Base-by-base conservation (phyloP, 2,888 invertebrate genomes). In the Epinotia ramella region DNA sequence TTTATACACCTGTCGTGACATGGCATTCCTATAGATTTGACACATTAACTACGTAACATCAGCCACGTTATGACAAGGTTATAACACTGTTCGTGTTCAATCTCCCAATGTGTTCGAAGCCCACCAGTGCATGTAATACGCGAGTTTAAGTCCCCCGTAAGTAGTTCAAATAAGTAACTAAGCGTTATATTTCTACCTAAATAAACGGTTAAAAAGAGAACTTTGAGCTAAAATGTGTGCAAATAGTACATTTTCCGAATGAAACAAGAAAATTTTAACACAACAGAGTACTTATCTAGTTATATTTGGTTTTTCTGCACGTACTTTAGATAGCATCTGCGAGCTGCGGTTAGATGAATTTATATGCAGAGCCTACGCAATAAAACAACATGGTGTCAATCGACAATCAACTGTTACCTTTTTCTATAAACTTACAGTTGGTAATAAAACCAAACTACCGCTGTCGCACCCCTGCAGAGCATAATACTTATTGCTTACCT, bases 401-500 rank as follows among this genome's bases (percentile, higher is more conserved):
- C 66, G 70, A 75, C 75, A 71, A 72, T 67, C 57, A 71, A 71
- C 57, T 44, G 40, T 24, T 62, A 16, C 28, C 44, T 71, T 76
- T 72, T 76, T 76, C 59, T 67, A 44, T 44, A n/a, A 62, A 75
- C 59, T 18, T 59, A 76, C 76, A 72, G 72, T 57, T 75, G 76
- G 49, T 53, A 65, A 60, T 67, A 76, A 72, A 72, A 76, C 66
- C 46, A 60, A 67, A 66, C 71, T 49, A 33, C 40, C 18, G 53
- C 53, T 67, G 63, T 67, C 67, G 62, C 46, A 57, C 76, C 67
- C 76, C 76, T 67, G 62, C 16, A n/a, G 75, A 20, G 67, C 33
- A 56, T 76, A 72, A 76, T 76, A 71, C 67, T 67, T 72, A 72
- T 71, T 44, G 66, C 56, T 67, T 67, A 67, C 71, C 71, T 72